Base-by-base conservation (phyloP, 2,113 vertebrate genomes). In the Channa argus region DNA sequence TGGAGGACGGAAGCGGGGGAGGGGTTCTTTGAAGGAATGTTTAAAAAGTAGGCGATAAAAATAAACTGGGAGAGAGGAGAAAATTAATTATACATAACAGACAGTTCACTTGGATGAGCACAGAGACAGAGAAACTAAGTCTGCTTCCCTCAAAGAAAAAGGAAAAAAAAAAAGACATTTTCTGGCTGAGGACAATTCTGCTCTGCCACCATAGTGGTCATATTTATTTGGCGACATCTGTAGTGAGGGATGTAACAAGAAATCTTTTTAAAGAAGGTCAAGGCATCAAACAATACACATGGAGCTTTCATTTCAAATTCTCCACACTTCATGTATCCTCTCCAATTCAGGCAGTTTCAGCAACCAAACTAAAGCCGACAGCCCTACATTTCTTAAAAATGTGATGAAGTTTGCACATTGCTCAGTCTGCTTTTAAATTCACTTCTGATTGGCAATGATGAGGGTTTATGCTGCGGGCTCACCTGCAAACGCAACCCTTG, bases 11-110 rank as follows among this genome's bases (percentile, higher is more conserved):
- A 80, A 79, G 84, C 34, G 66, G 86, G 89, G 89, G 81, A 89
- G 83, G 86, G 87, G 84, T 71, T 77, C 88, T 92, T 89, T 92
- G 90, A 92, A 93, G 88, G 86, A 92, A 91, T 74, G 78, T 83
- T 89, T 91, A 91, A 93, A 24, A 94, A 93, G 87, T 88, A 79
- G 77, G 78, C 63, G 90, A 91, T 91, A 94, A 93, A 93, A 93
- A 93, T 91, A 92, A 89, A 89, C 86, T 58, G 72, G 81, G 91
- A 91, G 86, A 91, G 88, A 87, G 81, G 84, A 86, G 80, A 88
- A 90, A 88, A 93, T 93, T 90, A 92, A 93, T 94, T 92, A 94
- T 90, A 92, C 88, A 93, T 91, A 90, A 89, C 91, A 90, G 89
- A 89, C 84, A 89, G 86, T 89, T 87, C 83, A 83, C 80, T 89